A percentile compares a stretch with the other conserved stretches of the same genome.
These are phyloP conservation scores for Acanthisitta chloris DNA, from an alignment of 2,113 vertebrate species.

Conservation along the genomic window DNA sequence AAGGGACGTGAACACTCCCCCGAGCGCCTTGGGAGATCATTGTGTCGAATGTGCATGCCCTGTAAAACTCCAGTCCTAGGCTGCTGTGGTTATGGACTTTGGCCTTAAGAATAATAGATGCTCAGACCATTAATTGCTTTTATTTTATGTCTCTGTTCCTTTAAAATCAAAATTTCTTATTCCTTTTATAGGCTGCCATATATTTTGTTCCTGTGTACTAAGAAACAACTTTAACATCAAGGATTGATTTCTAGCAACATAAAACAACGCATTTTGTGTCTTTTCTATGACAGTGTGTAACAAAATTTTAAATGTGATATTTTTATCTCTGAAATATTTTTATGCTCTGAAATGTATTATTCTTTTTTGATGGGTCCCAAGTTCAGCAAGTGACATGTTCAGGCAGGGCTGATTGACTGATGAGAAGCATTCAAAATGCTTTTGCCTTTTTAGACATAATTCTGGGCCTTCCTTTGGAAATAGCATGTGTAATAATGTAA, in stretches of 20 bases:
- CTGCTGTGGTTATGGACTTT: conserved; percentile 44
- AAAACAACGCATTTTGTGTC: conserved; percentile 46
- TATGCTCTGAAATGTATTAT: conserved; percentile 49
- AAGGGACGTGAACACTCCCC: not conserved
- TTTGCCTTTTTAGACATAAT: conserved; percentile 37
- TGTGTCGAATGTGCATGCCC: conserved; percentile 55
- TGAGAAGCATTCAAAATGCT: conserved; percentile 45
- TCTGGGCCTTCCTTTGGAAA: conserved; percentile 27
- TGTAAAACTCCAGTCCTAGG: conserved; percentile 44
- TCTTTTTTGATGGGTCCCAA: conserved; percentile 21
- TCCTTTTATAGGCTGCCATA: conserved; percentile 43
- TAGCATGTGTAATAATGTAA: not conserved
- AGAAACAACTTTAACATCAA: conserved; percentile 38
- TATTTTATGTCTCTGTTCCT: conserved; percentile 58
- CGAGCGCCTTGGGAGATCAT: conserved; percentile 43
- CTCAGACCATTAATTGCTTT: conserved; percentile 52
- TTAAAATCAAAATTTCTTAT: conserved; percentile 64
- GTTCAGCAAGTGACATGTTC: conserved; percentile 40
- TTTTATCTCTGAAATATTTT: conserved; percentile 50
- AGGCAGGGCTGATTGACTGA: conserved; percentile 11
- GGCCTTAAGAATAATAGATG: conserved; percentile 54
- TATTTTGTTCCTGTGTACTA: conserved; percentile 65
- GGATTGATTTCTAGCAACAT: conserved; percentile 50
- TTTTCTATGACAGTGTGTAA: conserved; percentile 49
- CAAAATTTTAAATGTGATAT: conserved; percentile 24